Base-by-base conservation (phyloP, 2,888 invertebrate species). In the Lissocephala sabroskyi region DNA sequence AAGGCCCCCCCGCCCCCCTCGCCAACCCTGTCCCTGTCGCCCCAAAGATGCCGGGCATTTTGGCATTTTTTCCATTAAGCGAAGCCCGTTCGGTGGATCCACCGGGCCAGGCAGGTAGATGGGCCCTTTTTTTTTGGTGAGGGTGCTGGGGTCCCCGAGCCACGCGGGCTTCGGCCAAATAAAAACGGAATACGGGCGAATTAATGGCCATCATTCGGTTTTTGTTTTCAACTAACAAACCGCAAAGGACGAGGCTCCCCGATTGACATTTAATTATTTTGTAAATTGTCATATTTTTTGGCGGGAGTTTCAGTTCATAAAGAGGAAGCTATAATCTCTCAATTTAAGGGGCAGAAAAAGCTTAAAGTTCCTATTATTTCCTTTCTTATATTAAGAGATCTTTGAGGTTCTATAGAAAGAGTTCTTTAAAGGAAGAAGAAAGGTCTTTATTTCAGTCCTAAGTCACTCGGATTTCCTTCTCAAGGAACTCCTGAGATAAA, bases 231-330 rank as follows among this genome's bases (percentile, higher is more conserved):
- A 48, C 36, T 23, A 35, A 35, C 16, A 30, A 10, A 10, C 9
- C 30, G 30, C 30, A 30, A 23, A 5, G 4, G 3, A 7, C 7
- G 23, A n/a, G 30, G n/a, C 30, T 7, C 10, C 4, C n/a, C 35
- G 16, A 68, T 73, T 73, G 74, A 65, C 74, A 73, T 73, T 70
- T 65, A 61, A 70, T 65, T 68, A 67, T 61, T 61, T 63, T 55
- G 65, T 68, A 73, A 73, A n/a, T n/a, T n/a, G 67, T 68, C 74
- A 68, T 65, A 56, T 47, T 59, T 65, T 65, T 61, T 50, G 52
- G 56, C 49, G 2, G 13, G n/a, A n/a, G n/a, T n/a, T n/a, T n/a
- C n/a, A n/a, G n/a, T n/a, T n/a, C n/a, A n/a, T n/a, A n/a, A n/a
- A n/a, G n/a, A n/a, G n/a, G n/a, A n/a, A n/a, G n/a, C n/a, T n/a